Conservation (phyloP, 2,888 invertebrate genomes). For the Actias luna region DNA sequence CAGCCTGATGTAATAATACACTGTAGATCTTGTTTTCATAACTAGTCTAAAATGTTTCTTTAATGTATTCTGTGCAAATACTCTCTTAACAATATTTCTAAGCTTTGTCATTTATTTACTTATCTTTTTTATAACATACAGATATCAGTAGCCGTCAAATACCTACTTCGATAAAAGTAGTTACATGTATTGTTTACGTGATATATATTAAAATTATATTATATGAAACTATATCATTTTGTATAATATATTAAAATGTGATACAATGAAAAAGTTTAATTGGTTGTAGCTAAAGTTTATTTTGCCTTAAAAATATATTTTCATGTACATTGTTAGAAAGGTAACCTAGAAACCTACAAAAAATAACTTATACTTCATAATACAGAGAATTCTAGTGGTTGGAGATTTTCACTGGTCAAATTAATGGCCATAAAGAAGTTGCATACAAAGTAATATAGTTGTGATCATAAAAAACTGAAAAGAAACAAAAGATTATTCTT, state of each 20-base stretch:
- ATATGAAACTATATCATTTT: not conserved
- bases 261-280: too few relatives aligned
- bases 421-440: too few relatives aligned
- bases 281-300: too few relatives aligned
- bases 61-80: not conserved
- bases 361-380: not conserved
- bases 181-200: too few relatives aligned
- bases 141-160: constrained; percentile 28
- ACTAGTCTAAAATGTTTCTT: not conserved
- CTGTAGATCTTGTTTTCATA: not conserved
- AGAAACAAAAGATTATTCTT: not conserved
- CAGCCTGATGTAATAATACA: not conserved
- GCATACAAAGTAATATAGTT: too few relatives aligned
- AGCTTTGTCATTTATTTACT: not conserved
- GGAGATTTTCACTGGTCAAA: too few relatives aligned
- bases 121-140: constrained; percentile 22
- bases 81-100: not conserved
- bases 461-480: not conserved
- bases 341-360: too few relatives aligned
- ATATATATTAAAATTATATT: too few relatives aligned
- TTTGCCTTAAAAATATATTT: too few relatives aligned
- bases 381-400: not conserved
- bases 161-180: not conserved
- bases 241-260: not conserved
- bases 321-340: too few relatives aligned